Evolutionary conservation across 35 echinoderm and acorn worm genomes (phyloP), one percentile per base, ranked within the genome.

Genomic region (Ophiothrix spiculata): DNA sequence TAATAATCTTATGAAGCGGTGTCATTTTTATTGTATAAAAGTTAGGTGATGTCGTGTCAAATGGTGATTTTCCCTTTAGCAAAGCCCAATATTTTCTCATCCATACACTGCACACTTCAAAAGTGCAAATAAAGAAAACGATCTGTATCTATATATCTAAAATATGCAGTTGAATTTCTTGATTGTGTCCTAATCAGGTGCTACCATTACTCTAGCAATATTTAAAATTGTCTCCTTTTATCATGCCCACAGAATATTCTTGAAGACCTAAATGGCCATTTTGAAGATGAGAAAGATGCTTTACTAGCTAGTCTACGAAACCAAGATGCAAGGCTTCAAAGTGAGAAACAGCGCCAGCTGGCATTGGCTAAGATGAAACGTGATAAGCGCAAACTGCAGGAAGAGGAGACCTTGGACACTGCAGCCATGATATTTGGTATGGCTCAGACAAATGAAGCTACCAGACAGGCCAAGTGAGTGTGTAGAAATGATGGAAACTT

Each of bases 231-330:
- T 49, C 42, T 49, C 42, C 42, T 49, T 49, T 19, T 49, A 46
- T 45, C 33, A 32, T 45, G 21, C 37, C 36, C 23, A 0, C 39
- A 98, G 95, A 98, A 98, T 42, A 88, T 98, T 1, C 79, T 98
- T 25, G 85, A 94, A 86, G 92, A 94, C 13, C 78, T 98, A 35
- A 91, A 91, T 78, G 80, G 88, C 56, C 95, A 98, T 76, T 98
- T 91, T 98, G 95, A 98, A 56, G 95, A 93, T 81, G 92, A 97
- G 81, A 91, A 93, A 39, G 89, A 93, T 76, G 91, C 91, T 25
- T 89, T 98, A 0, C 76, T 98, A 25, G 95, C 95, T 31, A 69
- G 60, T 36, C 56, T 98, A 54, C 75, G 76, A 38, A 35, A 35
- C 36, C 88, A 98, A 40, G 83, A 98, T 46, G 91, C 93, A 15